A percentile compares a stretch with the other conserved stretches of the same genome.
phyloP scores from a whole-genome alignment of 2,888 invertebrate genomes.

The Villa cingulata region DNA sequence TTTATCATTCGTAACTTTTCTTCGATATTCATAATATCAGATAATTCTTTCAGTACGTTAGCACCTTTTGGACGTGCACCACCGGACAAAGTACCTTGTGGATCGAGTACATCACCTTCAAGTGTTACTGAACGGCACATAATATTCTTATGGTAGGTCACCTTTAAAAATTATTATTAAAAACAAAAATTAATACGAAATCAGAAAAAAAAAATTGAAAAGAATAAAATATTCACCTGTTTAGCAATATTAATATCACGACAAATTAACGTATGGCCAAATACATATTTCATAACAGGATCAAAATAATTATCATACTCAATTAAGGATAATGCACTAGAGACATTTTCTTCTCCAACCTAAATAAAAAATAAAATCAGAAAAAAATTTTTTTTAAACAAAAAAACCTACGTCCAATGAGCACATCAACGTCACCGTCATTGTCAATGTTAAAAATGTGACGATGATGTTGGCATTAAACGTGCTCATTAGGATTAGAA shows the following conservation, averaged over 20 bases:
- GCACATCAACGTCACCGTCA: too few relatives aligned
- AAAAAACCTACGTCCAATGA: too few relatives aligned
- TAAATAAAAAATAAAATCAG: too few relatives aligned
- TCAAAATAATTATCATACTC: slow-evolving; percentile 49
- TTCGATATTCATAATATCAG: slow-evolving; percentile 42
- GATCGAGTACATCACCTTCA: slow-evolving; percentile 86
- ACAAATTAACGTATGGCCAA: slow-evolving; percentile 77
- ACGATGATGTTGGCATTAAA: too few relatives aligned
- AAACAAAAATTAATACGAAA: background rate
- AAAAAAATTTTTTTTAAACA: background rate
- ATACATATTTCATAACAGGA: slow-evolving; percentile 75
- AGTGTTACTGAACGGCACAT: slow-evolving; percentile 65
- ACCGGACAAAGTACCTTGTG: slow-evolving; percentile 79
- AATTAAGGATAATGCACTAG: slow-evolving; percentile 66
- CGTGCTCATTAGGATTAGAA: too few relatives aligned
- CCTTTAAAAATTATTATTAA: slow-evolving; percentile 30
- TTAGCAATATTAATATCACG: slow-evolving; percentile 66
- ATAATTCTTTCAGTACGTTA: slow-evolving; percentile 44
- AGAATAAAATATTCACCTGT: slow-evolving; percentile 24
- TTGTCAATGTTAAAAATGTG: too few relatives aligned
- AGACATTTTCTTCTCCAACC: slow-evolving; percentile 70
- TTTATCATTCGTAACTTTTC: slow-evolving; percentile 31
- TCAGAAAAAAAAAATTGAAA: background rate
- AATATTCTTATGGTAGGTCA: slow-evolving; percentile 62
- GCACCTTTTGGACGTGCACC: slow-evolving; percentile 54